Evolutionary conservation across 2,797 vertebrate species (phyloP).

Genomic region (Jordanella pulchra): DNA sequence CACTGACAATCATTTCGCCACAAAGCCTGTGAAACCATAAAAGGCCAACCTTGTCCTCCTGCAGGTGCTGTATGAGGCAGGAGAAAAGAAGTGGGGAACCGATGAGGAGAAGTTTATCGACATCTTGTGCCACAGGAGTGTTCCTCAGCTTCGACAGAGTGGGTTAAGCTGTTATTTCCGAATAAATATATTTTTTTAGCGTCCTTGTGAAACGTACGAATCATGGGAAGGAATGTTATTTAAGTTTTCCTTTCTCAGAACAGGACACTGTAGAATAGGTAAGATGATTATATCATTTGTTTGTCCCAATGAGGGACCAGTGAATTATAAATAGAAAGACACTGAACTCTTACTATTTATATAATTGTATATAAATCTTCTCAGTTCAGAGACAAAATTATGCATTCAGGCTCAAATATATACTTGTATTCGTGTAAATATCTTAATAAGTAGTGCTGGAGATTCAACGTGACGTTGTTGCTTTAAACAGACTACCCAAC

Average conservation of each 20-base stretch:
- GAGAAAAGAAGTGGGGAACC: conserved; percentile 87
- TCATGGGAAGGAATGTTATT: not conserved
- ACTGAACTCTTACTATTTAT: too few relatives aligned
- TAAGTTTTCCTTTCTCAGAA: not conserved
- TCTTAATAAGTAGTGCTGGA: too few relatives aligned
- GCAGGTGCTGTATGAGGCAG: conserved; percentile 85
- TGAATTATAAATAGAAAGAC: too few relatives aligned
- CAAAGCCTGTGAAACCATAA: not conserved
- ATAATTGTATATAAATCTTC: too few relatives aligned
- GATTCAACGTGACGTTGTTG: too few relatives aligned
- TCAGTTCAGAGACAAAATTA: too few relatives aligned
- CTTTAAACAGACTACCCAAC: too few relatives aligned
- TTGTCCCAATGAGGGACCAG: not conserved
- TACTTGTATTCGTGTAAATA: too few relatives aligned
- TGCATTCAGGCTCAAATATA: too few relatives aligned
- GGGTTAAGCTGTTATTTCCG: conserved; percentile 18
- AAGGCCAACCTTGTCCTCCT: not conserved
- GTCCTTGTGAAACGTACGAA: not conserved
- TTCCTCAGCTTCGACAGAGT: conserved; percentile 85
- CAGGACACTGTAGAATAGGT: not conserved
- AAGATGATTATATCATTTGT: not conserved
- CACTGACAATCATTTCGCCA: too few relatives aligned
- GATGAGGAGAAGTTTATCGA: conserved; percentile 86
- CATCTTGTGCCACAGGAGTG: conserved; percentile 83
- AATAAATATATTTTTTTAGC: not conserved